These are phyloP conservation scores for Sebastes glaucus DNA, from an alignment of 2,797 vertebrate species.

Conservation along the genomic window DNA sequence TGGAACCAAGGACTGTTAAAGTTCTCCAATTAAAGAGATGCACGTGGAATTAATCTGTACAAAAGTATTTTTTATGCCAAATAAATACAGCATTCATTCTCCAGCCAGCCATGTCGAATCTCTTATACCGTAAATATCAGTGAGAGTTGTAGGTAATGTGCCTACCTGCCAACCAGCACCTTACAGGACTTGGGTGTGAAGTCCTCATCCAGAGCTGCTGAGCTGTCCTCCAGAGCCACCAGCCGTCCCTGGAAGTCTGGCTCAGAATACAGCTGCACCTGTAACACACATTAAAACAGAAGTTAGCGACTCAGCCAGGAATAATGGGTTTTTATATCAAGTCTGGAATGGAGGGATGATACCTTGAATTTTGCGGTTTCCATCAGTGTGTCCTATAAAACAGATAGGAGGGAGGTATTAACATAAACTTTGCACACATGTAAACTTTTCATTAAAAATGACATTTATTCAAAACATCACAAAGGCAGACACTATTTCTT, in stretches of 20 bases:
- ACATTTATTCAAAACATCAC: background rate
- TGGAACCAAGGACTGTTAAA: too few relatives aligned
- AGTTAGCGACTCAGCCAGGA: background rate
- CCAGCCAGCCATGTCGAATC: background rate
- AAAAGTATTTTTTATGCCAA: background rate
- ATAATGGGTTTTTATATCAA: background rate
- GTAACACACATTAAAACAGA: background rate
- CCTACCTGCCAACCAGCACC: constrained; percentile 90
- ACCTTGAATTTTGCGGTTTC: constrained; percentile 87
- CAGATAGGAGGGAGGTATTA: constrained; percentile 23
- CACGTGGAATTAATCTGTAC: background rate
- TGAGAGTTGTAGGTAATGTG: background rate
- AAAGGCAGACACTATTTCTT: background rate
- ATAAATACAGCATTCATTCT: background rate
- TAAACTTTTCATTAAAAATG: background rate
- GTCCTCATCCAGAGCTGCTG: constrained; percentile 80
- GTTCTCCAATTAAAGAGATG: background rate
- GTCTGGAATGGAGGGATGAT: background rate
- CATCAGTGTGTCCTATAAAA: constrained; percentile 84
- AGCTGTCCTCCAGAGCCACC: constrained; percentile 84
- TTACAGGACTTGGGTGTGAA: constrained; percentile 90
- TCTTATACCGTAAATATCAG: background rate
- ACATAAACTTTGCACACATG: background rate
- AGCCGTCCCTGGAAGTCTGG: constrained; percentile 87
- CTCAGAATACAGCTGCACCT: constrained; percentile 94